Evolutionary conservation across 2,113 vertebrate genomes (phyloP), one percentile per base, ranked within the genome.

Genomic region (Hippocampus zosterae): DNA sequence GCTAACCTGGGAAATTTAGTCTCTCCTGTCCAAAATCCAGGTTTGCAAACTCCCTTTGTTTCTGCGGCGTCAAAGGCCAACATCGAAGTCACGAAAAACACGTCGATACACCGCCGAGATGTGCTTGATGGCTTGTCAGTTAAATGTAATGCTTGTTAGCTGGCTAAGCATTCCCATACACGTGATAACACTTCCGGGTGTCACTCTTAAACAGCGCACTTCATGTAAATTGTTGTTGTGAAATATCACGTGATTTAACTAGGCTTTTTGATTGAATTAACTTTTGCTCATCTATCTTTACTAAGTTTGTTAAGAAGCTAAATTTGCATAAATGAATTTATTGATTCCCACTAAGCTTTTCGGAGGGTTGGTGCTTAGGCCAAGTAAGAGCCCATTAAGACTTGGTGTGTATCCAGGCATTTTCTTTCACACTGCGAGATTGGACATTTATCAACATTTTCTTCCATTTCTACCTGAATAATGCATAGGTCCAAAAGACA

Each of bases 391-490:
- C 63, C 13, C 63, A 65, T 65, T 65, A 65, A 25, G n/a, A 9
- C 16, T 46, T 65, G 63, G 41, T 46, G 41, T 42, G 8, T 6
- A 65, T 65, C 42, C 63, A 64, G n/a, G 21, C 27, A 19, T 60
- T 60, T 60, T 60, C 27, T 16, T 33, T 9, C 57, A n/a, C 21
- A 42, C 21, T 23, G 37, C 40, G 11, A 25, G 23, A 65, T 65
- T 33, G 63, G 42, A 44, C 42, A 65, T 65, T 65, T 46, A 65
- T 65, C 63, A 46, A 46, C 63, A 65, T 65, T 65, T 65, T 65
- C 63, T 65, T 65, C 46, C 7, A 65, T 46, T 65, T 60, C 27
- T 8, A 1, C 12, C 4, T 60, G 57, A 60, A 60, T 60, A 60
- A 60, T 60, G 57, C 11, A 42, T 3, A 40, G 23, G 21, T n/a